Evolutionary conservation across 2,113 vertebrate species (phyloP).

Genomic region (Cyprinodon variegatus): DNA sequence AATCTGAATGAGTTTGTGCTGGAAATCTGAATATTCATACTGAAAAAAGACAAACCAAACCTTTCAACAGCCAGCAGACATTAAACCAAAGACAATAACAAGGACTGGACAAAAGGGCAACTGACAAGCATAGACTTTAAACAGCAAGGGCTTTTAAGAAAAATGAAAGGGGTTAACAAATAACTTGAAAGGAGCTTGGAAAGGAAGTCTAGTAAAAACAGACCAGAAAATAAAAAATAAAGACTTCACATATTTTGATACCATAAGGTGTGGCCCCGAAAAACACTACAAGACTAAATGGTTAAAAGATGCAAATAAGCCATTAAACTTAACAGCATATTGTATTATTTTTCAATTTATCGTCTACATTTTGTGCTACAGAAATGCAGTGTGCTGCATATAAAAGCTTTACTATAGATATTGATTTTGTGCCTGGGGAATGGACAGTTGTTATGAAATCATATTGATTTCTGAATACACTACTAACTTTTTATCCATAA

Average conservation of each 20-base stretch:
- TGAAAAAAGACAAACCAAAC: neutral
- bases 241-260: neutral
- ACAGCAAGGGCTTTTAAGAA: neutral
- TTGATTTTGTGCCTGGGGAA: slow-evolving; percentile 76
- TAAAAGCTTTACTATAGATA: slow-evolving; percentile 71
- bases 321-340: slow-evolving; percentile 3
- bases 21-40: neutral
- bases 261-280: neutral
- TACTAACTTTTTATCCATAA: slow-evolving; percentile 63
- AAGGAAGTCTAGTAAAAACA: neutral
- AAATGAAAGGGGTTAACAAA: neutral
- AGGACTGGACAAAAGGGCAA: neutral
- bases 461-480: slow-evolving; percentile 77
- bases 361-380: neutral
- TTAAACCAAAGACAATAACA: neutral
- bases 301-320: neutral
- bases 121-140: too few species aligned
- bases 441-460: slow-evolving; percentile 69
- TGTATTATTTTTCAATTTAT: slow-evolving; percentile 22
- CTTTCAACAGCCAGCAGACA: neutral
- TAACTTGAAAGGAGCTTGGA: neutral
- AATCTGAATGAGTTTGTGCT: neutral
- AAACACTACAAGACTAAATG: neutral
- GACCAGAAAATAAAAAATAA: neutral
- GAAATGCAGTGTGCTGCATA: slow-evolving; percentile 7